Evolutionary conservation across 2,888 invertebrate genomes (phyloP).

Genomic region (Cerceris ruficornis): DNA sequence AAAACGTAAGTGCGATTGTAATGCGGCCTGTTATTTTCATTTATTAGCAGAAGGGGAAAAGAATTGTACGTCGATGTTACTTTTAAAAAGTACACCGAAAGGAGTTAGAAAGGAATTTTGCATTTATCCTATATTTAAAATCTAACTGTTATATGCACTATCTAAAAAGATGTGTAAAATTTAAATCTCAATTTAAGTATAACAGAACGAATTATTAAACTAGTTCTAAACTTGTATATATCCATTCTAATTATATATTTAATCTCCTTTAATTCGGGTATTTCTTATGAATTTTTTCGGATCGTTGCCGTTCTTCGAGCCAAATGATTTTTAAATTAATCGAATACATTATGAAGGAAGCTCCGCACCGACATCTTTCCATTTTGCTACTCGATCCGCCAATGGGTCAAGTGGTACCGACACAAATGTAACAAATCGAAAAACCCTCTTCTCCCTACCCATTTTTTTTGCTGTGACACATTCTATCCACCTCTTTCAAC

Average conservation of each 20-base stretch:
- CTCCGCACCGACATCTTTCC: conserved; percentile 36
- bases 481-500: conserved; percentile 44
- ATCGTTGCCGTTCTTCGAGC: not conserved
- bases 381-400: conserved; percentile 40
- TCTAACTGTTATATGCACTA: not conserved
- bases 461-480: conserved; percentile 44
- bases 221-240: too few species aligned
- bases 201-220: too few species aligned
- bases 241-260: not conserved
- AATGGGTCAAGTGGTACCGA: conserved; percentile 51
- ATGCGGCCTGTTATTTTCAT: not conserved
- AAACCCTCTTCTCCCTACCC: conserved; percentile 42
- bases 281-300: not conserved
- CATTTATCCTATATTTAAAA: not conserved
- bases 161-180: not conserved
- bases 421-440: conserved; percentile 56
- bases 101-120: not conserved
- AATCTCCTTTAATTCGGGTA: not conserved
- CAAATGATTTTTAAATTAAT: not conserved
- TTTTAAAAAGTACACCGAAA: not conserved
- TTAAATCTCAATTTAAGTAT: not conserved
- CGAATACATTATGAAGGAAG: not conserved
- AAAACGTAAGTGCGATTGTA: not conserved
- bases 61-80: not conserved
- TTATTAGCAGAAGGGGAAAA: not conserved